These are phyloP conservation scores for Lepidocyrtinus sp. DNA, from an alignment of 2,888 invertebrate genomes.

Conservation along the genomic window DNA sequence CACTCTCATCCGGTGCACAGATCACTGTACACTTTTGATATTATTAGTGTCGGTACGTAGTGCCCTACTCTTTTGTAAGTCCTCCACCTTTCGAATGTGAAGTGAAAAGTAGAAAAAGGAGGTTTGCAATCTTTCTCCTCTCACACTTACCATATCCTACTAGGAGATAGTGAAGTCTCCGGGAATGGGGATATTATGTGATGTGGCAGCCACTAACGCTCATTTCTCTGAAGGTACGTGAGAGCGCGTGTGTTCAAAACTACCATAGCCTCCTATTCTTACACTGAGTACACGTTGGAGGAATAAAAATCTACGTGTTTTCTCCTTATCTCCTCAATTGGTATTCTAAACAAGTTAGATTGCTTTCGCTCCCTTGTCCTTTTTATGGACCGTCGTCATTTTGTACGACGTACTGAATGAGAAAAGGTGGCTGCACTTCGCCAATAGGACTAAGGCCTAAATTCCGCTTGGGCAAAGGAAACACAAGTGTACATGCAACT, in stretches of 20 bases:
- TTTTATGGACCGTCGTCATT: conserved; percentile 33
- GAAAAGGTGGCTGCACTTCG: too few species aligned
- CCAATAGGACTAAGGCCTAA: too few species aligned
- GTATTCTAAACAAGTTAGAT: conserved; percentile 47
- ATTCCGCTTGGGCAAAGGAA: too few species aligned
- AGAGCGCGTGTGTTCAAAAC: neutral
- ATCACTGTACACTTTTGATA: neutral
- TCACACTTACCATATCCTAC: neutral
- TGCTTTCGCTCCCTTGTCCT: conserved; percentile 31
- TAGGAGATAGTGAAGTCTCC: too few species aligned
- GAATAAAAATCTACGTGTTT: conserved; percentile 7
- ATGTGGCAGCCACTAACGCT: conserved; percentile 3
- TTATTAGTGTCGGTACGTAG: too few species aligned
- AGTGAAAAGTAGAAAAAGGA: neutral
- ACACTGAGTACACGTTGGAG: neutral
- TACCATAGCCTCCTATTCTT: too few species aligned
- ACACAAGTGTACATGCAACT: too few species aligned
- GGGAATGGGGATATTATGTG: conserved; percentile 3
- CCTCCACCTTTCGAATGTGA: neutral
- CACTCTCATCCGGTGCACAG: neutral
- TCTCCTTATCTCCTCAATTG: conserved; percentile 22
- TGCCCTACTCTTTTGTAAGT: neutral
- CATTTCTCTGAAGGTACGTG: conserved; percentile 6
- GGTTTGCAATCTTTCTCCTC: neutral
- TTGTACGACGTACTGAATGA: conserved; percentile 13